Evolutionary conservation across 1,140 invertebrate genomes (phyloP).

Genomic region (Polyergus mexicanus): DNA sequence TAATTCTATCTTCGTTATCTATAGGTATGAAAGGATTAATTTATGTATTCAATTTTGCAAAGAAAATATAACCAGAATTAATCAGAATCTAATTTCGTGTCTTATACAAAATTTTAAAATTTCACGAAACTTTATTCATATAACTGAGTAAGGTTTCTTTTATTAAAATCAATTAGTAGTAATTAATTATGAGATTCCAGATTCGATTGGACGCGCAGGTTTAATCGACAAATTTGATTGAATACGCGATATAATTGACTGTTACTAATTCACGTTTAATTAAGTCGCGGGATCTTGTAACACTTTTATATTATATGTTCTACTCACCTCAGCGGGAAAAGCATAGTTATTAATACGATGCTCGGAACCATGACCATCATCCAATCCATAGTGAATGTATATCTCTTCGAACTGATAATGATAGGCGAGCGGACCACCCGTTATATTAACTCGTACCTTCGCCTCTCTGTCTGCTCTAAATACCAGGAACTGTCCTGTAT

Average conservation of each 20-base stretch:
- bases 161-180: conserved; percentile 8
- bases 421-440: conserved; percentile 98
- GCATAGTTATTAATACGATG: conserved; percentile 97
- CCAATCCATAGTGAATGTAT: conserved; percentile 97
- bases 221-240: conserved; percentile 14
- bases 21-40: background rate
- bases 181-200: background rate
- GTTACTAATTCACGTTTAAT: conserved; percentile 1
- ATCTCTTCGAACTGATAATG: conserved; percentile 97
- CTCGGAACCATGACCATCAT: conserved; percentile 95
- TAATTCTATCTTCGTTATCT: too few relatives aligned
- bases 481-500: conserved; percentile 96
- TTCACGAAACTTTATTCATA: background rate
- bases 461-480: conserved; percentile 95
- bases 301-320: background rate
- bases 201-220: too few relatives aligned
- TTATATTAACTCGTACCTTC: conserved; percentile 95
- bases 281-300: background rate
- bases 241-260: background rate
- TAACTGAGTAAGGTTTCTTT: background rate
- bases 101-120: background rate
- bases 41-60: background rate
- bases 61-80: background rate
- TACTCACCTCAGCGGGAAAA: conserved; percentile 96
- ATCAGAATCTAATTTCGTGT: background rate